phyloP scores from a whole-genome alignment of 2,888 invertebrate genomes.

The Micoletzkya japonica region DNA sequence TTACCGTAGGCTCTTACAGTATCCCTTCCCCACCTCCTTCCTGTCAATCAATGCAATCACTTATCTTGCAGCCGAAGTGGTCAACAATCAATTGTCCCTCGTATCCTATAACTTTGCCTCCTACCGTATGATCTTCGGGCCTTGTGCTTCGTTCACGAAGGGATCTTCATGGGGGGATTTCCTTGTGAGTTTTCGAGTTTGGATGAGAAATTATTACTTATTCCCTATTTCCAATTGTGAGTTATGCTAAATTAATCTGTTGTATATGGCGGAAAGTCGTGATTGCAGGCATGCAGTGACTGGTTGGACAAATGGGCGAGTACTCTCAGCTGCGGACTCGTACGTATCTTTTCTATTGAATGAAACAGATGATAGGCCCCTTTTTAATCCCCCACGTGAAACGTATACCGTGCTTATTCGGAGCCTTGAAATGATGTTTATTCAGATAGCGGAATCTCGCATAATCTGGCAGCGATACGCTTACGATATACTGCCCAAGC shows the following conservation, averaged over 20 bases:
- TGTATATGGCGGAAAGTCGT: neutral
- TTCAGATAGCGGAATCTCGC: neutral
- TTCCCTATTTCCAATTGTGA: too few species aligned
- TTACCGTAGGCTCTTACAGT: neutral
- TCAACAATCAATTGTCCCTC: neutral
- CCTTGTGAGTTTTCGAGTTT: too few species aligned
- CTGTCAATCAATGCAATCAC: neutral
- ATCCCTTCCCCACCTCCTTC: neutral
- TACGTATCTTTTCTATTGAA: too few species aligned
- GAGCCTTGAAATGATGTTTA: neutral
- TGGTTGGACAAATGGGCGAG: constrained; percentile 6
- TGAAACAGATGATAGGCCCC: too few species aligned
- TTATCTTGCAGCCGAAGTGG: neutral
- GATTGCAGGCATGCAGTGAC: neutral
- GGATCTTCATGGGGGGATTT: neutral
- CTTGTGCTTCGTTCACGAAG: constrained; percentile 1
- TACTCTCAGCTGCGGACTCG: neutral
- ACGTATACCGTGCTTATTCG: too few species aligned
- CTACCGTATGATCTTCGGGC: constrained; percentile 23
- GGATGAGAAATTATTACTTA: too few species aligned
- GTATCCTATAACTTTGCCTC: constrained; percentile 18
- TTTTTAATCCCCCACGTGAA: too few species aligned
- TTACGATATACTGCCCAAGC: neutral
- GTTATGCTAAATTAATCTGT: too few species aligned
- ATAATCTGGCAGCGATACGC: constrained; percentile 23